These are phyloP conservation scores for Thelaira solivaga DNA, from an alignment of 2,888 invertebrate genomes.

Conservation along the genomic window DNA sequence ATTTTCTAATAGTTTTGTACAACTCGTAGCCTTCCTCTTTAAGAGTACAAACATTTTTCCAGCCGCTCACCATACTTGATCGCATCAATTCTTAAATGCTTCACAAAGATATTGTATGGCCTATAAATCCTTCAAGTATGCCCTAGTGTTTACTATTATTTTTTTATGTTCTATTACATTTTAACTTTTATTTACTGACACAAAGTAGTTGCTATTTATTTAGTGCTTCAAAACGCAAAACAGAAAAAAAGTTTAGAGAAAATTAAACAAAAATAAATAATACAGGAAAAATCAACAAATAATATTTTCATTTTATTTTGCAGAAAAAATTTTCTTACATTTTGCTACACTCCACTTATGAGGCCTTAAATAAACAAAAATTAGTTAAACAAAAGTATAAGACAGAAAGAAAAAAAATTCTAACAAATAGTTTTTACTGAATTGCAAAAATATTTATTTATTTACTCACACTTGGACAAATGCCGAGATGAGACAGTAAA, in stretches of 20 bases:
- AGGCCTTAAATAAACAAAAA: constrained; percentile 30
- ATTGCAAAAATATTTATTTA: neutral
- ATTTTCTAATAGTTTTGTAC: no score
- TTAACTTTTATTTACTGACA: constrained; percentile 34
- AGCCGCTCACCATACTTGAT: no score
- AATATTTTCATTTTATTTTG: neutral
- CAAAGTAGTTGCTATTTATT: constrained; percentile 46
- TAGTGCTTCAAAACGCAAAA: constrained; percentile 32
- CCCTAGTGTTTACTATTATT: neutral
- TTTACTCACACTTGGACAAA: neutral
- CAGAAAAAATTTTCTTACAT: neutral
- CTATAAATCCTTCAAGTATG: neutral
- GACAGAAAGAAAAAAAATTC: neutral
- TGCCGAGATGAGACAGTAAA: neutral
- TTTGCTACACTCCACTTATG: neutral
- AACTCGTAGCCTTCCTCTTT: no score
- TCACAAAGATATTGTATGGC: neutral
- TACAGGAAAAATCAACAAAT: neutral
- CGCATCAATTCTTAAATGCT: no score
- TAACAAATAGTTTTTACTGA: constrained; percentile 6
- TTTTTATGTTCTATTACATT: constrained; percentile 9
- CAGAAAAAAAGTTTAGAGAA: neutral
- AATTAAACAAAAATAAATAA: constrained; percentile 4
- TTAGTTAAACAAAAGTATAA: neutral
- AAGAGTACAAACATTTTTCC: no score